Percentiles rank a stretch among this genome's conserved stretches.
Conservation (phyloP, 1,140 invertebrate genomes). For the Leptopilina boulardi region DNA sequence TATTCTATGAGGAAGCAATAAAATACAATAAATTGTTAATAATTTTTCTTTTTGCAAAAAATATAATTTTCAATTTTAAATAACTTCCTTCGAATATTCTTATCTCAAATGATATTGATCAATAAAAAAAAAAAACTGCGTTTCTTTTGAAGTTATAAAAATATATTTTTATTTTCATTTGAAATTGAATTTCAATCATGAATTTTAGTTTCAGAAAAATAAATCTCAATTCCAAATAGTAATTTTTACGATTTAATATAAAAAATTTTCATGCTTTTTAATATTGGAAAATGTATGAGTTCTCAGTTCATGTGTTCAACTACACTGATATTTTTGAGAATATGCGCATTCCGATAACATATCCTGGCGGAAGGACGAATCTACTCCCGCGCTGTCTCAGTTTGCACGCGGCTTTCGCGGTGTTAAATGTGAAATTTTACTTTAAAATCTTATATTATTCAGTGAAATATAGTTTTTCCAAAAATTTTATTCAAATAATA, state of each 20-base stretch:
- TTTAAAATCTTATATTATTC: not conserved
- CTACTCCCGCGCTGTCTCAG: conserved; percentile 40
- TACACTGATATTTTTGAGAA: not conserved
- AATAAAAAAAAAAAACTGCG: not conserved
- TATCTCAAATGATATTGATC: not conserved
- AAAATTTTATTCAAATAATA: no score
- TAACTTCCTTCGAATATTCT: not conserved
- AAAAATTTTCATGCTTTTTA: not conserved
- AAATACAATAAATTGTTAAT: not conserved
- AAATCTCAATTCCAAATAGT: not conserved
- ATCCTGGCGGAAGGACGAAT: conserved; percentile 4
- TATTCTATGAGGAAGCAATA: no score
- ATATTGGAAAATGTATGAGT: not conserved
- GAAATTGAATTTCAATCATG: not conserved
- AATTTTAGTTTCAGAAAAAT: not conserved
- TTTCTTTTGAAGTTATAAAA: not conserved
- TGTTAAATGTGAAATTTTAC: conserved; percentile 21
- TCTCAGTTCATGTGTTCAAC: not conserved
- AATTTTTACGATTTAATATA: not conserved
- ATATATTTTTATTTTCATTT: not conserved
- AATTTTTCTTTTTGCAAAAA: not conserved
- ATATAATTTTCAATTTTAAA: not conserved
- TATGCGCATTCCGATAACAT: conserved; percentile 3
- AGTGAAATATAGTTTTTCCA: not conserved
- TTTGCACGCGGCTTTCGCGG: conserved; percentile 54